Base-by-base conservation (phyloP, 1,140 invertebrate species). In the Drosophila mojavensis region DNA sequence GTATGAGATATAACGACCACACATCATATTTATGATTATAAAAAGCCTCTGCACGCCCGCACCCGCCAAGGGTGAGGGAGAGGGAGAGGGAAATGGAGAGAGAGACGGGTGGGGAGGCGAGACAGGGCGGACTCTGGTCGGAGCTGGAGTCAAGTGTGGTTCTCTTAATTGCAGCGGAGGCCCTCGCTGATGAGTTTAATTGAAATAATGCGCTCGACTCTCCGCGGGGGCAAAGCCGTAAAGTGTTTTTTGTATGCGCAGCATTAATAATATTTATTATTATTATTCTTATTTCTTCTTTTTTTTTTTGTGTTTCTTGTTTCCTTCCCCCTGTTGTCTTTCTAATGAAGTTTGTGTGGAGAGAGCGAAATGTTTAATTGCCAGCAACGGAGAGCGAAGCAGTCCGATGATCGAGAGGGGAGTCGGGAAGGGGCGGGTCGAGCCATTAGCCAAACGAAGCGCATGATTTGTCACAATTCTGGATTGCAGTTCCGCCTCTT, bases 121-220 rank as follows among this genome's bases (percentile, higher is more conserved):
- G 5, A 0, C 28, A n/a, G 11, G 28, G 30, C 45, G 13, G n/a
- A 51, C 39, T 47, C 30, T 13, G 33, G 39, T 47, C 30, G 36
- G 24, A 61, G 56, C 28, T 54, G 51, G 33, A 86, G 84, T 86
- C 82, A 86, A 86, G 82, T 86, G 83, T 77, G 54, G 68, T 54
- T 75, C 61, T 58, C 73, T 89, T 89, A 89, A 89, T 89, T 89
- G 80, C 78, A 63, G 79, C 64, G 68, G 69, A 76, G 83, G 68
- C 76, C 66, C 78, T 74, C 74, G 65, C 75, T 89, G 84, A 89
- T 83, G 84, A 89, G 75, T 84, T 89, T 89, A 89, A 89, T 89
- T 89, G 84, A 84, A 89, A 89, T 90, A 89, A 89, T 89, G 85
- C 56, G 78, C 75, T 77, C 53, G 41, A 67, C 56, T 72, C 80